Evolutionary conservation across 1,140 invertebrate species (phyloP), one percentile per base, ranked within the genome.

Genomic region (Eumeta japonica): DNA sequence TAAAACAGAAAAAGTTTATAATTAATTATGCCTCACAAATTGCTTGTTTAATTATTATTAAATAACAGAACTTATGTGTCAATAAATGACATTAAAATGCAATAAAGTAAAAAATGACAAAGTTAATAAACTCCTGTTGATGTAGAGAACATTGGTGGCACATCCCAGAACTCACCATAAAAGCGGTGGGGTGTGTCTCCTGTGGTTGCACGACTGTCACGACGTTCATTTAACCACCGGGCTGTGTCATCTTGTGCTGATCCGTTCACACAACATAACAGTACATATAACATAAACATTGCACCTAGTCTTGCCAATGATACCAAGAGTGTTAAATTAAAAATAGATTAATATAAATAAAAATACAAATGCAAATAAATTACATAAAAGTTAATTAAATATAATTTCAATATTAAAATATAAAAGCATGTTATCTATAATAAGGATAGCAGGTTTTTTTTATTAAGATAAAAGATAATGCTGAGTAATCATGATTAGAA

Each of bases 261-360:
- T 51, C 68, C 66, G 43, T 70, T 75, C 49, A 65, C 58, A 75
- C 67, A 75, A 74, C 67, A 74, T 51, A 74, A 74, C 53, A 71
- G 62, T 68, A 74, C 70, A 71, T 74, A 74, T 67, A 74, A 74
- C 70, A 74, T 74, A 61, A 72, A 72, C 60, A 72, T 72, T 58
- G 67, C 66, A 70, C 64, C 66, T 72, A 71, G 66, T 59, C 55
- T 56, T 59, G 64, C 55, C 66, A 62, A 56, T 57, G 41, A 67
- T 65, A 65, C 70, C 67, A 64, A 55, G n/a, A n/a, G 63, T 64
- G 70, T 64, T 65, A 73, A 66, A 66, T 51, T 62, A 58, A 71
- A 71, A 60, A 70, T 56, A 71, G 62, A 70, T 66, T 64, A 58
- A 58, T 55, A n/a, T n/a, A 24, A 24, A 24, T 24, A 24, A 24